These are phyloP conservation scores for Schizopygopsis pylzovi DNA, from an alignment of 2,797 vertebrate genomes.

Conservation along the genomic window DNA sequence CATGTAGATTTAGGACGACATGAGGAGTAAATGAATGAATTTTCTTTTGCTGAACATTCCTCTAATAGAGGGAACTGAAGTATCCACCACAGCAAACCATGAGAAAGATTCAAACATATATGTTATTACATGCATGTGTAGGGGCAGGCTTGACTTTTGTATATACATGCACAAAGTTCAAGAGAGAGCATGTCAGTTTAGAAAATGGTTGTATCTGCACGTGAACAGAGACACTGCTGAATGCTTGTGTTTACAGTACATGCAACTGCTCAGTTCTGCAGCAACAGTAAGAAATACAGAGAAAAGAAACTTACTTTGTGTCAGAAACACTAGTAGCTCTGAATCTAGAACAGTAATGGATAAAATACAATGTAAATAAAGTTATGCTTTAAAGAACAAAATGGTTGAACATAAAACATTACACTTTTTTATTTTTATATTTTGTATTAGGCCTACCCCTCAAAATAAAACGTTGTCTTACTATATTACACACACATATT, in stretches of 20 bases:
- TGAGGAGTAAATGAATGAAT: background rate
- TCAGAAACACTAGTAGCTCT: slow-evolving; percentile 93
- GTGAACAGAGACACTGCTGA: slow-evolving; percentile 45
- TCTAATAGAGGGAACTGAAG: background rate
- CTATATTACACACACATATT: background rate
- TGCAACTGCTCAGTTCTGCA: slow-evolving; percentile 49
- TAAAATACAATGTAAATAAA: slow-evolving; percentile 48
- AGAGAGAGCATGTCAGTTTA: background rate
- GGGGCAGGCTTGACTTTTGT: slow-evolving; percentile 50
- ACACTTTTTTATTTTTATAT: too few relatives aligned
- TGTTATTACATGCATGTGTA: slow-evolving; percentile 41
- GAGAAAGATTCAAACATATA: slow-evolving; percentile 7
- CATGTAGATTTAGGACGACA: background rate
- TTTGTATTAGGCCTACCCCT: background rate
- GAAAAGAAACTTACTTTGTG: slow-evolving; percentile 88
- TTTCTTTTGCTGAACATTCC: background rate
- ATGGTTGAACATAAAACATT: slow-evolving; percentile 11
- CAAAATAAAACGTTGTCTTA: background rate
- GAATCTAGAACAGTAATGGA: slow-evolving; percentile 94
- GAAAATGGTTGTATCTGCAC: slow-evolving; percentile 10
- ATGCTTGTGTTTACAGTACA: slow-evolving; percentile 74
- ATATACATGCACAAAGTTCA: slow-evolving; percentile 53
- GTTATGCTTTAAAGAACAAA: slow-evolving; percentile 12
- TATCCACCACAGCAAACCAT: slow-evolving; percentile 25
- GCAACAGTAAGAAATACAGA: slow-evolving; percentile 47